phyloP scores from a whole-genome alignment of 2,113 vertebrate species.

The Sphaerodactylus townsendi region DNA sequence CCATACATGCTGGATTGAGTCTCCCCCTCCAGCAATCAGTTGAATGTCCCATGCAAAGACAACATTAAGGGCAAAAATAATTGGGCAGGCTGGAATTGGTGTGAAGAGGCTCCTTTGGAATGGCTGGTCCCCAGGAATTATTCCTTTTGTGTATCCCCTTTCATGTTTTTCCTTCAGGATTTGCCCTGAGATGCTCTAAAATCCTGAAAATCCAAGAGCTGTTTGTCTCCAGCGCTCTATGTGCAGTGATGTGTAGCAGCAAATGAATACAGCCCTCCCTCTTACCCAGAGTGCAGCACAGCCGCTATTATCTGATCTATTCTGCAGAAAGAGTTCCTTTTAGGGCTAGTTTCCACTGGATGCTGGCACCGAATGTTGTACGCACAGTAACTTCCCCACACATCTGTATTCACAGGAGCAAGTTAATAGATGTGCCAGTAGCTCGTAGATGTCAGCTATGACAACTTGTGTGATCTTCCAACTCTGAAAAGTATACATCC shows the following conservation, averaged over 20 bases:
- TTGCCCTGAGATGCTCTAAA: too few species aligned
- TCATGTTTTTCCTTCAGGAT: too few species aligned
- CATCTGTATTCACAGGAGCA: neutral
- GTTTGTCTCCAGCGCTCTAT: neutral
- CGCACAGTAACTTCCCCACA: neutral
- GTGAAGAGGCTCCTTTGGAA: neutral
- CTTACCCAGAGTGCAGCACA: too few species aligned
- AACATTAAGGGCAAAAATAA: too few species aligned
- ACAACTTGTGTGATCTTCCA: neutral
- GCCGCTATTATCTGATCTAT: neutral
- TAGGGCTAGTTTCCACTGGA: neutral
- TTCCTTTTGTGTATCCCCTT: too few species aligned
- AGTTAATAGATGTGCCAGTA: neutral
- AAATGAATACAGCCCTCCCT: neutral
- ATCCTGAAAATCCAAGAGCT: neutral
- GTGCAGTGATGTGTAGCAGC: neutral
- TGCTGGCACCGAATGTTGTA: neutral
- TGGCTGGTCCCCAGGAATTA: too few species aligned
- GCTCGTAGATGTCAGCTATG: neutral
- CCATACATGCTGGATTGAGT: too few species aligned
- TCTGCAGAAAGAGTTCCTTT: neutral
- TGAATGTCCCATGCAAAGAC: too few species aligned
- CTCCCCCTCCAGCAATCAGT: too few species aligned
- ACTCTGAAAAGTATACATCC: neutral
- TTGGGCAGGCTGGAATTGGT: too few species aligned